phyloP scores from a whole-genome alignment of 2,113 vertebrate species.

The Sterna hirundo region DNA sequence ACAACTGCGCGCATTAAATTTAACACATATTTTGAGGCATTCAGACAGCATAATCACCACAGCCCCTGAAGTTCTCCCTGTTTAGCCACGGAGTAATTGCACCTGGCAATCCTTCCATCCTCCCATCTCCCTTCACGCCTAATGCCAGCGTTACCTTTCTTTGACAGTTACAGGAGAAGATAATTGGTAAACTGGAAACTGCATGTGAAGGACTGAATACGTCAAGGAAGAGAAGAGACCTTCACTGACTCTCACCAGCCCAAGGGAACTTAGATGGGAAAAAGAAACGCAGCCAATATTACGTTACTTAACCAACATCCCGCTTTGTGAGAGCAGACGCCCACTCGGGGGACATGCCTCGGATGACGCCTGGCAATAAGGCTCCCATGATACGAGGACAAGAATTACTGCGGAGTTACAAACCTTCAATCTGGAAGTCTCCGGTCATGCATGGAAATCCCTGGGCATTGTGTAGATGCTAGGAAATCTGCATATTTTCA shows the following conservation, averaged over 20 bases:
- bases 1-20: not conserved
- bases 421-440: not conserved
- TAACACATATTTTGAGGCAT: not conserved
- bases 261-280: not conserved
- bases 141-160: not conserved
- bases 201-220: not conserved
- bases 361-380: not conserved
- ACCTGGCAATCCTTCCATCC: not conserved
- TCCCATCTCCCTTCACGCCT: not conserved
- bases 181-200: not conserved
- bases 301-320: not conserved
- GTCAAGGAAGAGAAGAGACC: not conserved
- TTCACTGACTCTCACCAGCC: not conserved
- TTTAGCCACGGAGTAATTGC: not conserved
- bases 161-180: not conserved
- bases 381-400: fast-evolving
- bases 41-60: not conserved
- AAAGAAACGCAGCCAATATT: not conserved
- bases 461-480: not conserved
- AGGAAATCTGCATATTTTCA: not conserved
- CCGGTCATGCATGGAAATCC: not conserved
- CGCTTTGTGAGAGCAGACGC: not conserved
- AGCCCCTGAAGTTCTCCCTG: not conserved
- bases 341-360: fast-evolving
- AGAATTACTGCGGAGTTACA: not conserved